Percentiles rank a stretch among this genome's conserved stretches.
Conservation (phyloP, 2,113 vertebrate genomes). For the Pituophis catenifer region DNA sequence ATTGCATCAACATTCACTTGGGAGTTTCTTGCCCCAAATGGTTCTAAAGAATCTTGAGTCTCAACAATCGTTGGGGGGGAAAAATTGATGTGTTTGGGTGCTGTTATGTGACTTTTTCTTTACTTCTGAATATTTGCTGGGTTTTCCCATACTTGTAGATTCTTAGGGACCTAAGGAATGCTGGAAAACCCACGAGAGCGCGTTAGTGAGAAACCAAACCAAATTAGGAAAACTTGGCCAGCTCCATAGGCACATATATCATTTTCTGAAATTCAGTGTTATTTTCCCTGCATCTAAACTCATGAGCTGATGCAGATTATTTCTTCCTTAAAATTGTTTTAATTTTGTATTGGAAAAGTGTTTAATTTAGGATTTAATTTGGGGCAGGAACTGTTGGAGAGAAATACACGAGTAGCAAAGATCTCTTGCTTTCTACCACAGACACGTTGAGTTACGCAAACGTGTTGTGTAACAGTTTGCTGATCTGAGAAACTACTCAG, state of each 20-base stretch:
- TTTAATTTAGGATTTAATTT: neutral
- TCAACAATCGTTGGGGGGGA: neutral
- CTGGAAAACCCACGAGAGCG: neutral
- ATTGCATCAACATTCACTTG: neutral
- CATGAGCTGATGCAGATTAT: neutral
- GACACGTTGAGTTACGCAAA: neutral
- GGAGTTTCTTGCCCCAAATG: neutral
- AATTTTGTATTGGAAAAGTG: neutral
- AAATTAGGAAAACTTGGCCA: neutral
- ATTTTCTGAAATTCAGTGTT: neutral
- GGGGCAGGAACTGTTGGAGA: neutral
- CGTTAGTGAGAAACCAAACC: neutral
- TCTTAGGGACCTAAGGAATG: conserved; percentile 16
- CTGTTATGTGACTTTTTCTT: neutral
- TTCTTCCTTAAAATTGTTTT: neutral
- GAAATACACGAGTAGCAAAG: too few species aligned
- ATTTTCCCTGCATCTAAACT: neutral
- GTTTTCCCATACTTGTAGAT: neutral
- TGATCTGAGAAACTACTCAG: neutral
- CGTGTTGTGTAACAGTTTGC: neutral
- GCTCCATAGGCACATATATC: neutral
- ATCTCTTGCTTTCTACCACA: neutral
- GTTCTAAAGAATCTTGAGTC: neutral
- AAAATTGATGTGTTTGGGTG: neutral
- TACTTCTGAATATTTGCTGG: neutral